A percentile compares a stretch with the other conserved stretches of the same genome.
Evolutionary conservation across 2,888 invertebrate genomes (phyloP).

Genomic region (Tigriopus californicus): DNA sequence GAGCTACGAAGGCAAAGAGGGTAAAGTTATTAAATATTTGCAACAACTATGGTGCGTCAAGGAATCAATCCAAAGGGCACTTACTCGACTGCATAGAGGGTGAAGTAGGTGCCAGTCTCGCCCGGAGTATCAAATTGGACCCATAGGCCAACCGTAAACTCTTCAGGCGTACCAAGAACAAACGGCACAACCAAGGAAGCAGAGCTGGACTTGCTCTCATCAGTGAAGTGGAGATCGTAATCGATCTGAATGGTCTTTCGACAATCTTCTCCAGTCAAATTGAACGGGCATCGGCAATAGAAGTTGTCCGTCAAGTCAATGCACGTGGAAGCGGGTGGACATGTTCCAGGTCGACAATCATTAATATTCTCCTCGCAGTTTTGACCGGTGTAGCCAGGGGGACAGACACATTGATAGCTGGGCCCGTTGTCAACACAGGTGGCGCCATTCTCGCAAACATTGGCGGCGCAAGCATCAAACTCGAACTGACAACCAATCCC

Average conservation of each 20-base stretch:
- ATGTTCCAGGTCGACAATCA: slow-evolving; percentile 81
- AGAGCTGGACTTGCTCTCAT: slow-evolving; percentile 59
- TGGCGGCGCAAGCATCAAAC: slow-evolving; percentile 73
- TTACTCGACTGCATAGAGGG: slow-evolving; percentile 69
- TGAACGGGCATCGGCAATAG: slow-evolving; percentile 92
- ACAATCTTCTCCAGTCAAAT: slow-evolving; percentile 87
- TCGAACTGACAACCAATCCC: slow-evolving; percentile 85
- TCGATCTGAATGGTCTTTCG: slow-evolving; percentile 94
- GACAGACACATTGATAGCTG: slow-evolving; percentile 67
- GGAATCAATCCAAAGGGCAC: no score
- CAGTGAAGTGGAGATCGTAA: slow-evolving; percentile 88
- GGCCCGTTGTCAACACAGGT: slow-evolving; percentile 68
- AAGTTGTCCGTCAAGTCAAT: slow-evolving; percentile 74
- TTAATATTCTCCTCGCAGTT: slow-evolving; percentile 78
- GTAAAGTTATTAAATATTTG: no score
- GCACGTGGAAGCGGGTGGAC: slow-evolving; percentile 79
- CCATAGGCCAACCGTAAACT: slow-evolving; percentile 84
- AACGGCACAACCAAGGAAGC: slow-evolving; percentile 86
- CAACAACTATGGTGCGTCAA: no score
- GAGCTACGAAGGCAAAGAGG: neutral
- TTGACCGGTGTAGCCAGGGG: slow-evolving; percentile 54
- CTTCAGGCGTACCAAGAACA: slow-evolving; percentile 47
- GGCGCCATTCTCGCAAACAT: slow-evolving; percentile 76
- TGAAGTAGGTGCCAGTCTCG: slow-evolving; percentile 82
- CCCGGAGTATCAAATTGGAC: slow-evolving; percentile 80